Evolutionary conservation across 2,797 vertebrate species (phyloP), one percentile per base, ranked within the genome.

Genomic region (Schizopygopsis malacanthus): DNA sequence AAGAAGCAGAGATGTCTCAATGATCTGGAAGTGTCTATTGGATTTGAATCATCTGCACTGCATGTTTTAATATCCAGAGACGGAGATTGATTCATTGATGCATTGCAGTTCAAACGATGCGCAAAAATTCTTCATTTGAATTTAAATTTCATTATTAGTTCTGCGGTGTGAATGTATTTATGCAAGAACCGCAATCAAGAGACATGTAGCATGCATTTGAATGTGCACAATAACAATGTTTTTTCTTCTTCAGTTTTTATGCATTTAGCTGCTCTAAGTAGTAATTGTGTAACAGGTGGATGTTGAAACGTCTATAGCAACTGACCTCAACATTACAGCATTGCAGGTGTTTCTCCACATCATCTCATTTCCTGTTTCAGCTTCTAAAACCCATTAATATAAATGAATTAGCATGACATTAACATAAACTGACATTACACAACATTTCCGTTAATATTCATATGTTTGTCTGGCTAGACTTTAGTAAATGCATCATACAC

Each of bases 381-480:
- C 47, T 54, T 81, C 2, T 6, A 41, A 81, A 80, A 39, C 67
- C 12, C 37, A 72, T 80, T 85, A 52, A 80, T 85, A 63, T 81
- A 25, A 22, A 81, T 77, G 13, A 37, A 80, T 50, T 73, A 61
- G 71, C 41, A 65, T 79, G 33, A 73, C 72, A 85, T 83, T 83
- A 85, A 67, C 45, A 85, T 82, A 85, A 85, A 85, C 15, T 43
- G 33, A 50, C 20, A 47, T 88, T 79, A 79, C 37, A 45, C 69
- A 88, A 88, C 54, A 54, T 82, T 63, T 45, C 25, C 37, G 85
- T 87, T 41, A 87, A 87, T 77, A 88, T 87, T 45, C 22, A 80
- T 79, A 41, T 67, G 43, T 61, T 67, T 86, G 70, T 76, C 69
- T 71, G 72, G 52, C 61, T 70, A 50, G 65, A 72, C 75, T 87